A percentile compares a stretch with the other conserved stretches of the same genome.
These are phyloP conservation scores for Phymorhynchus buccinoides DNA, from an alignment of 1,140 invertebrate genomes.

Conservation along the genomic window DNA sequence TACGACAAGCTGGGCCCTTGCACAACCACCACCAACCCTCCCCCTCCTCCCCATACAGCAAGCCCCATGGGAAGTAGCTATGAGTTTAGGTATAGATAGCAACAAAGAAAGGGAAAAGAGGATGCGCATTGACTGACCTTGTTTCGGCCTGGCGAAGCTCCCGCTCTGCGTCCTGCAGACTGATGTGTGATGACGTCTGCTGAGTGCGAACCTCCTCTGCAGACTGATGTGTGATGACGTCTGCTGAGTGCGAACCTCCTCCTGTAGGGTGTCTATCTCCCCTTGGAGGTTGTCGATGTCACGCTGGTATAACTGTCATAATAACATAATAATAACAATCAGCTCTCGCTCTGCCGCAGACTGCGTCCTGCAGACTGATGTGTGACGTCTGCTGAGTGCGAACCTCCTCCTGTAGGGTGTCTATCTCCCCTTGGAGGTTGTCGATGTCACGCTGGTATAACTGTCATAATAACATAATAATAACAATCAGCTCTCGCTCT, in stretches of 20 bases:
- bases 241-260: constrained; percentile 39
- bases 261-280: constrained; percentile 42
- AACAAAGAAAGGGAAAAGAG: neutral
- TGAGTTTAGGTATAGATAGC: neutral
- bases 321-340: neutral
- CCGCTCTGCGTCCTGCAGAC: constrained; percentile 37
- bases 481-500: too few species aligned
- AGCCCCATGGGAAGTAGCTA: neutral
- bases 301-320: constrained; percentile 43
- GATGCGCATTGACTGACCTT: constrained; percentile 29
- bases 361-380: constrained; percentile 32
- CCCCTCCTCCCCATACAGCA: neutral
- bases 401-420: constrained; percentile 47
- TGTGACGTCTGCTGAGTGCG: constrained; percentile 39
- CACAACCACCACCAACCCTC: neutral
- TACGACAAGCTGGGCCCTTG: neutral
- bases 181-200: constrained; percentile 34
- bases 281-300: constrained; percentile 47
- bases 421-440: constrained; percentile 37
- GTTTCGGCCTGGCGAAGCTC: constrained; percentile 32
- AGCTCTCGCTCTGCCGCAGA: too few species aligned
- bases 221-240: constrained; percentile 32
- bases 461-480: constrained; percentile 28
- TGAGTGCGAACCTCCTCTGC: constrained; percentile 41
- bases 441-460: constrained; percentile 48